Evolutionary conservation across 2,888 invertebrate genomes (phyloP).

Genomic region (Polyommatus iphigenia): DNA sequence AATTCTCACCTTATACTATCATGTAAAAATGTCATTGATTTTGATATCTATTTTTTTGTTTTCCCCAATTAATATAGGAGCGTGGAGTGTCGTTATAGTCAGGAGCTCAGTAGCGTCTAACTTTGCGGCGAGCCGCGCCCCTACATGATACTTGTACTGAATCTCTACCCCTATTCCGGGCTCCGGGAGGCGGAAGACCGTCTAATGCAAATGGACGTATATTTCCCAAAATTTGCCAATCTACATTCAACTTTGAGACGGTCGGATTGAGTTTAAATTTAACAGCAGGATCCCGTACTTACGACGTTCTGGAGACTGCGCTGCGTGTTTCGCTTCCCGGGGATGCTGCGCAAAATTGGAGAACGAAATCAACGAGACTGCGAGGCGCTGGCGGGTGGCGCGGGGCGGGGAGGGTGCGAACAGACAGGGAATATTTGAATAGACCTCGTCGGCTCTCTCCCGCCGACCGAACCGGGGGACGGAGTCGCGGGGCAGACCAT

Average conservation of each 20-base stretch:
- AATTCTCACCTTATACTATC: slow-evolving; percentile 56
- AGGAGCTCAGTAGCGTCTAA: slow-evolving; percentile 77
- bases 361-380: slow-evolving; percentile 81
- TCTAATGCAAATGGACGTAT: slow-evolving; percentile 50
- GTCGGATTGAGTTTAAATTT: slow-evolving; percentile 45
- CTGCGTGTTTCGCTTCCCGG: slow-evolving; percentile 75
- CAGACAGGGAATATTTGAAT: slow-evolving; percentile 77
- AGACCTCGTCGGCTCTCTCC: slow-evolving; percentile 72
- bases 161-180: slow-evolving; percentile 79
- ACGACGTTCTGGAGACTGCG: slow-evolving; percentile 70
- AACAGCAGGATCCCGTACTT: slow-evolving; percentile 43
- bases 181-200: slow-evolving; percentile 63
- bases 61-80: slow-evolving; percentile 47
- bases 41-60: slow-evolving; percentile 45
- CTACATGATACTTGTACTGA: slow-evolving; percentile 79
- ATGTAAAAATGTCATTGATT: slow-evolving; percentile 41
- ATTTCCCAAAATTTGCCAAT: slow-evolving; percentile 30
- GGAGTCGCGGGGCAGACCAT: slow-evolving; percentile 55
- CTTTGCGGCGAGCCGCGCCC: slow-evolving; percentile 80
- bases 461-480: slow-evolving; percentile 52
- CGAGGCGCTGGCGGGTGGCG: slow-evolving; percentile 76
- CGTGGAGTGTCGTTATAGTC: slow-evolving; percentile 69
- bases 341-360: slow-evolving; percentile 82
- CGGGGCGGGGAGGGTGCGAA: slow-evolving; percentile 63
- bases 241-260: slow-evolving; percentile 44